Evolutionary conservation across 1,140 invertebrate species (phyloP), one percentile per base, ranked within the genome.

Genomic region (Megalonaias nervosa): DNA sequence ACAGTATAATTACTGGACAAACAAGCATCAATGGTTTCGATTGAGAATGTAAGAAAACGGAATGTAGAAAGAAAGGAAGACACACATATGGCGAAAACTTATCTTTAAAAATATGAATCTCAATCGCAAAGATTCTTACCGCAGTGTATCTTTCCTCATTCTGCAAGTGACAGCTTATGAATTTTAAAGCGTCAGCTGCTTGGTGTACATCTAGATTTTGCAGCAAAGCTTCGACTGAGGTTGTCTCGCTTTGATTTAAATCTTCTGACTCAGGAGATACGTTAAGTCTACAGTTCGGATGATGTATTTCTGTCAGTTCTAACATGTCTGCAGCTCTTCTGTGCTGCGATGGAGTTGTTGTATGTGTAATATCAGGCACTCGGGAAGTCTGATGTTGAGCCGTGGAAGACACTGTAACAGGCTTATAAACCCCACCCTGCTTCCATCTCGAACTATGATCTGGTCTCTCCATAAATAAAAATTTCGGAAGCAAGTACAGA

Each of bases 181-280:
- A 92, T 72, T 88, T 87, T 15, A 92, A 86, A 4, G 91, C 88
- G 70, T 92, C 91, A 19, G 92, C 88, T 26, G 92, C 91, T 66
- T 88, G 88, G 21, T 85, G 79, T 5, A 89, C 77, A 67, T 90
- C 89, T 14, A 86, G 84, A 12, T 87, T 84, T 38, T 78, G 76
- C 65, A 16, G 61, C 26, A 73, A 60, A 9, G 70, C 55, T 58
- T 72, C 77, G 75, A 65, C 78, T 58, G 62, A 67, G 65, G 61
- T 74, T 57, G 66, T 77, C 67, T 71, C 62, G 58, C 15, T 62
- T 48, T 69, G 77, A 23, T 26, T 62, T 48, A 48, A 48, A 5
- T 21, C 56, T 31, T 74, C 70, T 62, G 48, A 48, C 19, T 57
- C 62, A 14, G 76, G 71, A 21, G 76, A 71, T 21, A 73, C 76